Conservation (phyloP, 2,113 vertebrate genomes). For the Cyprinodon tularosa region DNA sequence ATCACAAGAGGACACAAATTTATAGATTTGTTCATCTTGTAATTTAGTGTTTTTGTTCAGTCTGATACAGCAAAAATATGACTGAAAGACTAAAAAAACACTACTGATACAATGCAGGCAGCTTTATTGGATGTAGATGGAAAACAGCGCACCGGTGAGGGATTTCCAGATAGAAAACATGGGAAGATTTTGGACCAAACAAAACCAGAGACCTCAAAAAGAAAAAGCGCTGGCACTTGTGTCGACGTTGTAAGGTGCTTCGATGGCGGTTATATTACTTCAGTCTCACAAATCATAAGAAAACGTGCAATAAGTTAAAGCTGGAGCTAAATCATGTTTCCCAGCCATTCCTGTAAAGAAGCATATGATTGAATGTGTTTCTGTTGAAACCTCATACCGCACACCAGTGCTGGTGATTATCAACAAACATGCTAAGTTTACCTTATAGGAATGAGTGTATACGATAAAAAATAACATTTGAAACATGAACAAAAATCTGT, state of each 20-base stretch:
- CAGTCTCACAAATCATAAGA: neutral
- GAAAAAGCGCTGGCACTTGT: neutral
- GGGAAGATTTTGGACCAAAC: too few relatives aligned
- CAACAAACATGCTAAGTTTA: slow-evolving; percentile 5
- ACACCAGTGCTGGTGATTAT: neutral
- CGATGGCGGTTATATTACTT: neutral
- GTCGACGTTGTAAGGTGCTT: neutral
- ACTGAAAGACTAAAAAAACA: neutral
- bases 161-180: neutral
- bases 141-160: neutral
- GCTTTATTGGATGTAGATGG: neutral
- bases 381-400: slow-evolving; percentile 27
- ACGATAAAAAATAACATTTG: neutral
- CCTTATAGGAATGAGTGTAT: neutral
- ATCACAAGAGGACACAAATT: neutral
- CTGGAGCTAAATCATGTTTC: neutral
- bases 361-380: neutral
- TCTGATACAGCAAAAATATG: neutral
- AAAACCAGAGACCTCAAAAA: neutral
- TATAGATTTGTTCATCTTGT: neutral
- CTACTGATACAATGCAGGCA: neutral
- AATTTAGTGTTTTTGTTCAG: neutral
- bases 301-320: neutral
- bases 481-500: slow-evolving; percentile 25
- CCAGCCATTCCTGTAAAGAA: neutral